Evolutionary conservation across 2,797 vertebrate genomes (phyloP).

Genomic region (Coregonus ussuriensis): DNA sequence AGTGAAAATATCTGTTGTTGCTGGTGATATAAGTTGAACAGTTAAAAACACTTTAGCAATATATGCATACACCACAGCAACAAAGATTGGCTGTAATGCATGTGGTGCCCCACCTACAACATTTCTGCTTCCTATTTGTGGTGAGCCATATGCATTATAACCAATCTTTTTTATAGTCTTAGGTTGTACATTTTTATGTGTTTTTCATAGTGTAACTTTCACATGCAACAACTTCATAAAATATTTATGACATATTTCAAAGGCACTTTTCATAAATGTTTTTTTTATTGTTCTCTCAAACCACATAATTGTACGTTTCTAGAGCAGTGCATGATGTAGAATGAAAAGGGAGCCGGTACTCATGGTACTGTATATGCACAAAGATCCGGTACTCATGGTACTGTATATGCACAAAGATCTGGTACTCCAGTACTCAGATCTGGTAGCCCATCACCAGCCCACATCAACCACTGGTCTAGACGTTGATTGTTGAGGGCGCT

Average conservation of each 20-base stretch:
- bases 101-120: too few relatives aligned
- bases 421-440: neutral
- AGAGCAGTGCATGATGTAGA: constrained; percentile 16
- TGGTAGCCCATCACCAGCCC: neutral
- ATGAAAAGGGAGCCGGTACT: neutral
- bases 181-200: neutral
- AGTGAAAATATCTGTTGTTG: too few relatives aligned
- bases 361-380: neutral
- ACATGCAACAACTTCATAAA: neutral
- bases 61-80: too few relatives aligned
- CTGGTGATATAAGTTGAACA: too few relatives aligned
- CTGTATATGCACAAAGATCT: neutral
- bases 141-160: too few relatives aligned
- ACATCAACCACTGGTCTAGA: neutral
- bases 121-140: too few relatives aligned
- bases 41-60: too few relatives aligned
- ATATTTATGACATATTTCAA: neutral
- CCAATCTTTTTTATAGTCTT: neutral
- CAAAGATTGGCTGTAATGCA: too few relatives aligned
- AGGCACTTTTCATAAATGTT: constrained; percentile 56
- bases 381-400: neutral
- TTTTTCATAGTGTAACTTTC: neutral
- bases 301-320: constrained; percentile 53
- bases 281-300: constrained; percentile 15
- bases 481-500: too few relatives aligned